A percentile compares a stretch with the other conserved stretches of the same genome.
Conservation (phyloP, 2,888 invertebrate species). For the Caenorhabditis japonica region DNA sequence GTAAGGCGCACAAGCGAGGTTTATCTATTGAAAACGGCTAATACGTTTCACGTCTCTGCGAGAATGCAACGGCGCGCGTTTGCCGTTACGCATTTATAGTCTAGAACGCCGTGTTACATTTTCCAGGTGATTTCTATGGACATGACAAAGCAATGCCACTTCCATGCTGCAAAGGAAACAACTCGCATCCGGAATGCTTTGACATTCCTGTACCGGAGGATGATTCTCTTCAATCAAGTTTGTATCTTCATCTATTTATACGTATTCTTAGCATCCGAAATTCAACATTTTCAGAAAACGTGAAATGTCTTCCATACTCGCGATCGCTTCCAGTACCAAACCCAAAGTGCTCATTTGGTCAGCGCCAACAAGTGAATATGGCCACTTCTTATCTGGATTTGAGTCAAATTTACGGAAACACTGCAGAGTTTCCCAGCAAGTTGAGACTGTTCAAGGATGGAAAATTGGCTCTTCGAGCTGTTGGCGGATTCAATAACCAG, state of each 20-base stretch:
- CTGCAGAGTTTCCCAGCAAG: slow-evolving; percentile 85
- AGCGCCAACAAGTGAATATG: slow-evolving; percentile 90
- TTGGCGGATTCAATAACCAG: slow-evolving; percentile 47
- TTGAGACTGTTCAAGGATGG: slow-evolving; percentile 83
- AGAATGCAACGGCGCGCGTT: too few relatives aligned
- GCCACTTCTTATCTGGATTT: slow-evolving; percentile 87
- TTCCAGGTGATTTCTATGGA: slow-evolving; percentile 61
- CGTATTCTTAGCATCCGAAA: too few relatives aligned
- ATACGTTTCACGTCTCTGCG: too few relatives aligned
- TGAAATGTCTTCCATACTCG: slow-evolving; percentile 70
- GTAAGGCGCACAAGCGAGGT: too few relatives aligned
- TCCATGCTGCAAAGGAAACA: slow-evolving; percentile 68
- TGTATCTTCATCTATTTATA: too few relatives aligned
- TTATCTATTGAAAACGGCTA: too few relatives aligned
- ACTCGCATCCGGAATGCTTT: slow-evolving; percentile 72
- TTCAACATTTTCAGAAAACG: slow-evolving; percentile 30
- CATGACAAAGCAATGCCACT: slow-evolving; percentile 81
- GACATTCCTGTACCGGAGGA: slow-evolving; percentile 78
- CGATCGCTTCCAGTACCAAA: slow-evolving; percentile 70
- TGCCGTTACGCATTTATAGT: too few relatives aligned
- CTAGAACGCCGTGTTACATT: too few relatives aligned
- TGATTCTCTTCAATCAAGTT: slow-evolving; percentile 80
- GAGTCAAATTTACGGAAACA: slow-evolving; percentile 91
- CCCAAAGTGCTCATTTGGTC: slow-evolving; percentile 74
- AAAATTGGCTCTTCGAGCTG: slow-evolving; percentile 60